phyloP scores from a whole-genome alignment of 2,888 invertebrate genomes.

The Coelopa pilipes region DNA sequence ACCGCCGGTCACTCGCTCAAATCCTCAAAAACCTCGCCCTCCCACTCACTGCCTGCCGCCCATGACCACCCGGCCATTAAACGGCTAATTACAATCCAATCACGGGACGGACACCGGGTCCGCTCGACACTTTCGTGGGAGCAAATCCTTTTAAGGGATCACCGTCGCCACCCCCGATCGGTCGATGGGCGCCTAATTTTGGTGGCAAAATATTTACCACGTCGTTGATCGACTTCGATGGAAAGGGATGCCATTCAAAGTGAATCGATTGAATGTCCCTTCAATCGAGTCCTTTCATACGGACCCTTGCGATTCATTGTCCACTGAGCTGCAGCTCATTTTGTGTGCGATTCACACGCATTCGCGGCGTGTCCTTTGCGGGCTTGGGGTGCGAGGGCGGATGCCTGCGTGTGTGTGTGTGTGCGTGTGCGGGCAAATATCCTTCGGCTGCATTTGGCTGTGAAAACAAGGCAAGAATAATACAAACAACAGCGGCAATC shows the following conservation, averaged over 20 bases:
- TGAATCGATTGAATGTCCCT: no score
- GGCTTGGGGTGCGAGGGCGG: background rate
- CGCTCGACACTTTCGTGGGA: background rate
- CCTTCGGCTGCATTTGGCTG: slow-evolving; percentile 15
- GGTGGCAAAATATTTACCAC: slow-evolving; percentile 9
- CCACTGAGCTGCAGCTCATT: slow-evolving; percentile 17
- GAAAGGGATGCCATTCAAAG: no score
- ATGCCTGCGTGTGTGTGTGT: background rate
- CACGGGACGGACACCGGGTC: background rate
- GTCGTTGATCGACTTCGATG: slow-evolving; percentile 6
- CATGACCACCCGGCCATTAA: background rate
- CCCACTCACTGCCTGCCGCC: background rate
- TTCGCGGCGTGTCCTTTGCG: slow-evolving; percentile 9
- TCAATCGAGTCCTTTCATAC: no score
- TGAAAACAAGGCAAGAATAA: slow-evolving; percentile 22
- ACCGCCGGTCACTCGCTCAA: background rate
- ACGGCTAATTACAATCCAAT: slow-evolving; percentile 21
- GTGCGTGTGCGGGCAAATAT: slow-evolving; percentile 9
- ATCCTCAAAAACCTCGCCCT: background rate
- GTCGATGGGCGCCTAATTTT: background rate
- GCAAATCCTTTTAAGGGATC: slow-evolving; percentile 20
- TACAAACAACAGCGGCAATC: slow-evolving; percentile 47
- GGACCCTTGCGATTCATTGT: no score
- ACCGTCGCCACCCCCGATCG: background rate
- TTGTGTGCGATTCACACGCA: slow-evolving; percentile 47